Evolutionary conservation across 2,888 invertebrate species (phyloP), one percentile per base, ranked within the genome.

Genomic region (Stenichneumon culpator): DNA sequence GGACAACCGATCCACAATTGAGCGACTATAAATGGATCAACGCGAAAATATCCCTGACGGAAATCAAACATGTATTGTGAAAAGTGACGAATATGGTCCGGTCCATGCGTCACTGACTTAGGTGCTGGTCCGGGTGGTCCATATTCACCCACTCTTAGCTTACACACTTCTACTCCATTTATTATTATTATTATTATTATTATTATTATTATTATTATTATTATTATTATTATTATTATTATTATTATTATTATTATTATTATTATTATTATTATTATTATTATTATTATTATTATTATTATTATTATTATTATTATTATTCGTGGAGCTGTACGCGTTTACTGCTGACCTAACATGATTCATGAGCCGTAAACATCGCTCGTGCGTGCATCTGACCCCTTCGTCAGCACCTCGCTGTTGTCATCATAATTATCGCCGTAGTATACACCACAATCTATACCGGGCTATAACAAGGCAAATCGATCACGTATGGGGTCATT

Each of bases 361-460:
- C 54, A 72, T 72, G 39, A 54, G 39, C 57, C 72, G 72, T 72
- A 57, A 72, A 72, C 28, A 57, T 72, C 72, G 57, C 72, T 72
- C 72, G 72, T 57, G 72, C 72, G 72, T 57, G 72, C 72, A 72
- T 39, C 36, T 39, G 72, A 72, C 54, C 54, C 39, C 72, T 36
- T 57, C 54, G 39, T 57, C 72, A 39, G 22, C 60, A 14, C 54
- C 22, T 57, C 72, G 28, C 22, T 25, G 16, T 39, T 36, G 11
- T 32, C 72, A 54, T 54, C 36, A 54, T 72, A 39, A 25, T 60
- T 25, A 25, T 60, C 11, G 28, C 14, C 28, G n/a, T 57, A 32
- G 60, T 16, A n/a, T 60, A 60, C 16, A 16, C n/a, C 16, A n/a
- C 60, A 60, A 14, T 32, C 28, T 60, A n/a, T 16, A 70, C 52